Evolutionary conservation across 2,113 vertebrate genomes (phyloP), one percentile per base, ranked within the genome.

Genomic region (Galeopterus variegatus): DNA sequence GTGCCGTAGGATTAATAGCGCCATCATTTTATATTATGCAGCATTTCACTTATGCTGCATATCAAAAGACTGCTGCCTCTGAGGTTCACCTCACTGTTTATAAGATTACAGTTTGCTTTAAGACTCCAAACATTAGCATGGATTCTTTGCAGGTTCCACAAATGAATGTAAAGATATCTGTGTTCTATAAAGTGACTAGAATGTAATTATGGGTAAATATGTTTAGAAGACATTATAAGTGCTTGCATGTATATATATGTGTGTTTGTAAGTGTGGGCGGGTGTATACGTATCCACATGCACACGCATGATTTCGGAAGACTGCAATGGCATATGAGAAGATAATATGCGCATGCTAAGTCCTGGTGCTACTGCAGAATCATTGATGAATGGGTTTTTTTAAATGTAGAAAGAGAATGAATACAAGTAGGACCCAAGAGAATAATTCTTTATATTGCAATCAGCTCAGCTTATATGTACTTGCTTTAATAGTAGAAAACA

Each of bases 11-110:
- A 99, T 99, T 99, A 99, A 98, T 99, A 98, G 98, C 0, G 0
- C 98, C 98, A 99, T 99, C 98, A 98, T 98, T 99, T 99, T 97
- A 98, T 94, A 98, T 99, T 98, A 99, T 97, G 97, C 98, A 98
- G 98, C 98, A 81, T 98, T 98, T 99, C 97, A 96, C 96, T 99
- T 98, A 97, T 8, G 92, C 98, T 98, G 98, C 95, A 85, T 97
- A 98, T 98, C 97, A 98, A 97, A 98, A 97, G 95, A 79, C 69
- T 97, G 77, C 94, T 92, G 81, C 81, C 9, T 58, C 98, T 96
- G 94, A 97, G 60, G 52, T 83, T 98, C 95, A 97, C 81, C 50
- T 97, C 88, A 12, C 95, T 96, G 89, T 94, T 98, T 83, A 93
- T 90, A 98, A 96, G 96, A 97, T 75, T 92, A 97, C 83, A 92